Percentiles rank a stretch among this genome's conserved stretches.
Conservation (phyloP, 1,140 invertebrate species). For the Dryas iulia region DNA sequence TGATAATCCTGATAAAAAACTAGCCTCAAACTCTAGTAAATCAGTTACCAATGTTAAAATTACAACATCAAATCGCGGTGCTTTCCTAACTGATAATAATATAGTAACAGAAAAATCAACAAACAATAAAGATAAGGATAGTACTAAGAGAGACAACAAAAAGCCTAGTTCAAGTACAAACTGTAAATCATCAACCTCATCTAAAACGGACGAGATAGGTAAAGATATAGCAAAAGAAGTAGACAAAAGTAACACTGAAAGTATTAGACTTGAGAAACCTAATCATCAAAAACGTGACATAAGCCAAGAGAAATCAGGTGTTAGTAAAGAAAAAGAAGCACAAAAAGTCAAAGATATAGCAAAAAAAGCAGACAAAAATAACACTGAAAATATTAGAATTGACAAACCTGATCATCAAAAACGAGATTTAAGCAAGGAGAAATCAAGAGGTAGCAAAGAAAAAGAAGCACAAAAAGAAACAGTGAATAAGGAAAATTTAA, state of each 20-base stretch:
- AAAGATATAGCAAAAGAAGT: too few species aligned
- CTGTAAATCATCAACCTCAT: constrained; percentile 4
- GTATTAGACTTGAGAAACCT: neutral
- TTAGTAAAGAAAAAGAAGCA: neutral
- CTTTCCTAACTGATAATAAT: constrained; percentile 49
- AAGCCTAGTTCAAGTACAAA: constrained; percentile 23
- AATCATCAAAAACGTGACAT: neutral
- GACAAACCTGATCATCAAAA: neutral
- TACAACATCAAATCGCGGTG: constrained; percentile 55
- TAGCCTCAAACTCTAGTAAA: constrained; percentile 36
- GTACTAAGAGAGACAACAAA: neutral
- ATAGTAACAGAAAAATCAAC: constrained; percentile 37
- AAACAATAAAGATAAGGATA: constrained; percentile 33
- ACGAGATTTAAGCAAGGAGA: neutral
- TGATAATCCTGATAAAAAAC: constrained; percentile 21
- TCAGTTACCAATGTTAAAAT: constrained; percentile 52
- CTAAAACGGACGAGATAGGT: neutral
- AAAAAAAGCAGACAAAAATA: neutral
- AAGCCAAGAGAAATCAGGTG: neutral
- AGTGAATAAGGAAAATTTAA: neutral
- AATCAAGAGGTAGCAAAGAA: neutral
- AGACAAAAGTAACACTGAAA: neutral
- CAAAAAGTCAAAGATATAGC: too few species aligned
- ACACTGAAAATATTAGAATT: neutral
- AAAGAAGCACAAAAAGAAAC: constrained; percentile 6